Conservation (phyloP, 2,113 vertebrate species). For the Strix aluco region DNA sequence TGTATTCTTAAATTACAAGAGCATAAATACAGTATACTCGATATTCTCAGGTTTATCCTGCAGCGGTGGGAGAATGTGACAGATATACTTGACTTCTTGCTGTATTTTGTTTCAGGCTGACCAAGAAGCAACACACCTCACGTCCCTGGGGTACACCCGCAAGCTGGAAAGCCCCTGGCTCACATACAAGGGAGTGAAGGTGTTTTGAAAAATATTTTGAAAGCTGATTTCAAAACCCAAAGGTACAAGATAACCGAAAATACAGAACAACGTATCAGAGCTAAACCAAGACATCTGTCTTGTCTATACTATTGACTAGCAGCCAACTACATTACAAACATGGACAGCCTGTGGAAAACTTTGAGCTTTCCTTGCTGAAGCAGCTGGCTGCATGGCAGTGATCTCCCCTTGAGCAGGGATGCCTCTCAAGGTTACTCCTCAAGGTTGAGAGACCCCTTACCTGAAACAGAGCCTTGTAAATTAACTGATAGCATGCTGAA, state of each 20-base stretch:
- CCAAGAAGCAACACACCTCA: neutral
- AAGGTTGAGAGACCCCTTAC: neutral
- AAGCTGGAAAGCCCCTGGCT: neutral
- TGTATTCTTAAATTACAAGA: neutral
- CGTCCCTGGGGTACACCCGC: neutral
- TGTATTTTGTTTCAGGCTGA: neutral
- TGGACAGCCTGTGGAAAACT: neutral
- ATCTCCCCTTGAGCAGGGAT: neutral
- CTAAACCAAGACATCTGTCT: neutral
- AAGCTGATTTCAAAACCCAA: neutral
- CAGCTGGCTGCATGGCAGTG: neutral
- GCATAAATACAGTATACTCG: neutral
- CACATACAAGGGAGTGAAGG: neutral
- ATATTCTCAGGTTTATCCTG: neutral
- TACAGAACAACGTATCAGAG: neutral
- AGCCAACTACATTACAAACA: neutral
- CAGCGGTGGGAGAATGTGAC: neutral
- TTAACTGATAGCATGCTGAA: neutral
- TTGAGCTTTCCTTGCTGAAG: neutral
- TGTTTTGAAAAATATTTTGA: neutral
- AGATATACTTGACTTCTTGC: neutral
- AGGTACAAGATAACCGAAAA: neutral
- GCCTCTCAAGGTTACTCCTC: neutral
- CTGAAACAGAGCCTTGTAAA: neutral
- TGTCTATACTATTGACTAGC: neutral